These are phyloP conservation scores for Scytalopus superciliaris DNA, from an alignment of 2,113 vertebrate genomes.

Conservation along the genomic window DNA sequence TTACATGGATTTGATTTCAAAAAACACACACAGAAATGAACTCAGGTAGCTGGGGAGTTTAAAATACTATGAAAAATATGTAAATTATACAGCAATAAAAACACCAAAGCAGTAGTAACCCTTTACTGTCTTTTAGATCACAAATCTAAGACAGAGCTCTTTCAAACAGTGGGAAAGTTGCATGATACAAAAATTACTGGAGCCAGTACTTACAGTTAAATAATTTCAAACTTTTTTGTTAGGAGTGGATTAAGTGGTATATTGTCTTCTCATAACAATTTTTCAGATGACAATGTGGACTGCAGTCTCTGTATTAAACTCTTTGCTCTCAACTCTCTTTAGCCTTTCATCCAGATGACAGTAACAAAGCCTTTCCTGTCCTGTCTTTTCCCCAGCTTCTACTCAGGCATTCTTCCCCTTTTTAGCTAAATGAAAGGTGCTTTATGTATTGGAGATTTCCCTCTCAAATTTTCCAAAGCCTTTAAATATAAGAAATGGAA, in stretches of 20 bases:
- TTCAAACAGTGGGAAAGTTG: neutral
- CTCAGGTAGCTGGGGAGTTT: neutral
- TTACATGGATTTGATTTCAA: neutral
- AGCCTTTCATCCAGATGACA: rapidly evolving
- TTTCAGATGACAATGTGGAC: neutral
- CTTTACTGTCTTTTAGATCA: neutral
- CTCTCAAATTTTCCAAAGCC: neutral
- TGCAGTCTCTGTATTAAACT: neutral
- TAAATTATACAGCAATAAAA: neutral
- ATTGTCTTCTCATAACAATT: neutral
- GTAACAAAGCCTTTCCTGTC: neutral
- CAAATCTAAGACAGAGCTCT: neutral
- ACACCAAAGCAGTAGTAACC: neutral
- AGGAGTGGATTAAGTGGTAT: neutral
- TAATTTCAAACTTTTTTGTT: neutral
- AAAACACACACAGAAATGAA: neutral
- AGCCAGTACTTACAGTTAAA: neutral
- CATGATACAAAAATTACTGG: neutral
- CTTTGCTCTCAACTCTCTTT: neutral
- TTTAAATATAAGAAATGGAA: neutral
- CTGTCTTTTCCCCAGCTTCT: neutral
- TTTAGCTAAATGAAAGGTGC: neutral
- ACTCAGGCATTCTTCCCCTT: neutral
- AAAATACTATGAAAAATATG: neutral
- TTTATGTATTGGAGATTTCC: neutral